Evolutionary conservation across 2,888 invertebrate genomes (phyloP).

Genomic region (Leucania comma): DNA sequence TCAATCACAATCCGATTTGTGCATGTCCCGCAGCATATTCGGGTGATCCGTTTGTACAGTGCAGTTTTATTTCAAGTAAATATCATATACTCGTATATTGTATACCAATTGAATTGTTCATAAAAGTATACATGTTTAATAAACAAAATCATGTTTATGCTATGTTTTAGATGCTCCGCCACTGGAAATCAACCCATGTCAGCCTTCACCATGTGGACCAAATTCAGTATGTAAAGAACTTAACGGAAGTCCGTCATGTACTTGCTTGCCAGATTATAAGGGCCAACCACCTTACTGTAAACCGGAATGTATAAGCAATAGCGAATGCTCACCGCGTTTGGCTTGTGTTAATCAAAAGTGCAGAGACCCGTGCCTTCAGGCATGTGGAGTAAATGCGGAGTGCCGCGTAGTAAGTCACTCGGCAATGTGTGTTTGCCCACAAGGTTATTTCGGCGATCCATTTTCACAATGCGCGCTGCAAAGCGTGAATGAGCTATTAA

Average conservation of each 20-base stretch:
- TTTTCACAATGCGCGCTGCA: slow-evolving; percentile 90
- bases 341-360: slow-evolving; percentile 95
- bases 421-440: slow-evolving; percentile 94
- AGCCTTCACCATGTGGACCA: slow-evolving; percentile 95
- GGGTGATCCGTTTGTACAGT: slow-evolving; percentile 92
- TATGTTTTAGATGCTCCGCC: slow-evolving; percentile 76
- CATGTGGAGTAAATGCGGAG: slow-evolving; percentile 93
- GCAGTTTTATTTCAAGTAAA: slow-evolving; percentile 84
- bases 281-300: slow-evolving; percentile 95
- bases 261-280: slow-evolving; percentile 92
- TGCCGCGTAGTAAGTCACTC: slow-evolving; percentile 95
- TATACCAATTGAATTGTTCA: not conserved
- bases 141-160: not conserved
- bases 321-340: slow-evolving; percentile 93
- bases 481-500: slow-evolving; percentile 87
- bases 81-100: slow-evolving; percentile 17
- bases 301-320: slow-evolving; percentile 95
- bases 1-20: slow-evolving; percentile 94
- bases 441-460: slow-evolving; percentile 92
- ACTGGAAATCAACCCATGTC: slow-evolving; percentile 91
- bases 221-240: slow-evolving; percentile 93
- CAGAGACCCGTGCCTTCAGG: slow-evolving; percentile 93
- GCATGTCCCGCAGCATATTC: slow-evolving; percentile 92
- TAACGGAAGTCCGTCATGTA: slow-evolving; percentile 93
- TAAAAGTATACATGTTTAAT: not conserved